These are phyloP conservation scores for Xenopus borealis DNA, from an alignment of 2,113 vertebrate genomes.

Conservation along the genomic window DNA sequence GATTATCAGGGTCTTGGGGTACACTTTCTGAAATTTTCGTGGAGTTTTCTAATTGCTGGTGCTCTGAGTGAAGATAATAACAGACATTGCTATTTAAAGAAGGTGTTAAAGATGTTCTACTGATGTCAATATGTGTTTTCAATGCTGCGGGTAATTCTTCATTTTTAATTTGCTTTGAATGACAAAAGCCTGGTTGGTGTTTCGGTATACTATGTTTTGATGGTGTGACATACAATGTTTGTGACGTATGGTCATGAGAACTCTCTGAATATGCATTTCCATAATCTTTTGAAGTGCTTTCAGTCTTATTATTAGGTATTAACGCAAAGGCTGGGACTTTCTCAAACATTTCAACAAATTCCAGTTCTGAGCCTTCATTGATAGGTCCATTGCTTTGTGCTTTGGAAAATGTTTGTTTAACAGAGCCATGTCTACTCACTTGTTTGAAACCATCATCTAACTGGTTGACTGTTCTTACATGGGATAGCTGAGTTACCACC, in stretches of 20 bases:
- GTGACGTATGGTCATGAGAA: conserved; percentile 14
- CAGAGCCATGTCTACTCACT: conserved; percentile 8
- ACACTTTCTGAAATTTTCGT: conserved; percentile 43
- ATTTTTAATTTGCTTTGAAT: conserved; percentile 32
- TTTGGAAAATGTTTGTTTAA: conserved; percentile 52
- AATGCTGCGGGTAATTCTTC: conserved; percentile 20
- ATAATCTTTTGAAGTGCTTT: conserved; percentile 51
- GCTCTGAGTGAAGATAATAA: conserved; percentile 47
- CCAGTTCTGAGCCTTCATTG: conserved; percentile 46
- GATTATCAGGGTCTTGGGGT: conserved; percentile 6
- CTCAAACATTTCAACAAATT: conserved; percentile 48
- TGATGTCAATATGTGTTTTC: conserved; percentile 53
- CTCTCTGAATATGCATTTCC: neutral
- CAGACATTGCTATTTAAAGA: conserved; percentile 53
- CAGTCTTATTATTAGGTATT: conserved; percentile 65
- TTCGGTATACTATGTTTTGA: conserved; percentile 42
- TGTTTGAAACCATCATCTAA: conserved; percentile 55
- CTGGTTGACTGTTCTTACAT: conserved; percentile 53
- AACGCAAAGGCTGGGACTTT: conserved; percentile 63
- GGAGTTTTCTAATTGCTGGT: conserved; percentile 46
- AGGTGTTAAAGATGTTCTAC: conserved; percentile 52
- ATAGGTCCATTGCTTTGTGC: conserved; percentile 69
- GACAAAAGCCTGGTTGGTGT: neutral
- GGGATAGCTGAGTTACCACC: conserved; percentile 61
- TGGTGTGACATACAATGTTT: conserved; percentile 36